Base-by-base conservation (phyloP, 2,113 vertebrate species). In the Rynchops niger region DNA sequence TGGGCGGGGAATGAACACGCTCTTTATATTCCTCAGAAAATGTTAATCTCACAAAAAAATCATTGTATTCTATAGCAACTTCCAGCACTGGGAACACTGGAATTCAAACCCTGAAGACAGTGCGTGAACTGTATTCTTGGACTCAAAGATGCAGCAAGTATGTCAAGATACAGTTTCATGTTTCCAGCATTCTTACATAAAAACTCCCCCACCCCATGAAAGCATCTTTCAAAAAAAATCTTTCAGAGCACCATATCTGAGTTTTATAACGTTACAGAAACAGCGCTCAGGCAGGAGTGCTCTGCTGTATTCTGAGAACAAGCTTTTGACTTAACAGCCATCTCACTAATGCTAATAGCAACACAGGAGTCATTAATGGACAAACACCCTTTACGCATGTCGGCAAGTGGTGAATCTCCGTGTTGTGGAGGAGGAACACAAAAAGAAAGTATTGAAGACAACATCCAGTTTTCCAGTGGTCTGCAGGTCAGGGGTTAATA, bases 1-100 rank as follows among this genome's bases (percentile, higher is more conserved):
- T 95, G 83, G 86, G 94, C 2, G 12, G 43, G 36, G 36, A 96
- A 79, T 95, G 84, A 95, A 96, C 89, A 88, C 11, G 4, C 42
- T 87, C 93, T 94, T 95, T 97, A 94, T 90, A 65, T 86, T 96
- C 86, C 86, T 82, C 73, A 91, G 58, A 97, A 97, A 96, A 95
- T 29, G 70, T 69, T 93, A 69, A 87, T 86, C 70, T 94, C 77
- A 93, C 74, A 96, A 92, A 72, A 94, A 97, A 96, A 95, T 83
- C 95, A 82, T 95, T 96, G 93, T 95, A 86, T 84, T 93, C 82
- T 23, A 66, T 18, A 63, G 78, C 71, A 90, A 69, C 43, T 93
- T 76, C 70, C 88, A 90, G 78, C 34, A 82, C 72, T 96, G 79
- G 58, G 89, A 97, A 88, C 79, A 80, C 25, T 95, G 94, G 45